A percentile compares a stretch with the other conserved stretches of the same genome.
phyloP scores from a whole-genome alignment of 2,797 vertebrate species.

The Cossypha caffra region DNA sequence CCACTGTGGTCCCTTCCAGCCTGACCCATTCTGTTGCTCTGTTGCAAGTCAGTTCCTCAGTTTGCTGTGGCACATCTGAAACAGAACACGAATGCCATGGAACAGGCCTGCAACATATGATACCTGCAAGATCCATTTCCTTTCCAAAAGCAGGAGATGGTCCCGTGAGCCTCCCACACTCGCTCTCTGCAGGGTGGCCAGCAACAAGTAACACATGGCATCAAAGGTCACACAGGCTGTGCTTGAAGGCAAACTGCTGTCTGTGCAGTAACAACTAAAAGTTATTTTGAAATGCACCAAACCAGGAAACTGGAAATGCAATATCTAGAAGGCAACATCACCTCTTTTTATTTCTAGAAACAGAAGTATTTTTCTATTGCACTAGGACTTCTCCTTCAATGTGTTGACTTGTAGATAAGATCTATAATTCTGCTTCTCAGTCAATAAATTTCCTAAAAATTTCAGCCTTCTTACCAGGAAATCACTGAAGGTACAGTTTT shows the following conservation, averaged over 20 bases:
- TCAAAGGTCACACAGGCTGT: not conserved
- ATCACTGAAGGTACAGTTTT: not conserved
- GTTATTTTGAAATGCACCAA: not conserved
- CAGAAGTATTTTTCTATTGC: not conserved
- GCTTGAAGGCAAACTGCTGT: not conserved
- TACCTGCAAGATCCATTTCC: not conserved
- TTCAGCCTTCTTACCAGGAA: not conserved
- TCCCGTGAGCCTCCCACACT: not conserved
- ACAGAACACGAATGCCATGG: accelerated
- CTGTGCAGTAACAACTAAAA: not conserved
- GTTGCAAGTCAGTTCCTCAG: not conserved
- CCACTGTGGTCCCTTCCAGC: not conserved
- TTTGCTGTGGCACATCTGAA: not conserved
- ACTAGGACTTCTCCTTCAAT: not conserved
- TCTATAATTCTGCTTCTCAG: not conserved
- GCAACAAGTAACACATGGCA: not conserved
- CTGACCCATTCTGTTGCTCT: not conserved
- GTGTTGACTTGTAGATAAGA: not conserved
- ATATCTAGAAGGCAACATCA: not conserved
- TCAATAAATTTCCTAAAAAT: not conserved
- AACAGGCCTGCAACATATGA: not conserved
- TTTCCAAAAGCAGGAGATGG: not conserved
- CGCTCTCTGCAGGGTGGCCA: not conserved
- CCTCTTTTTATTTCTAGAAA: not conserved
- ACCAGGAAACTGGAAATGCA: not conserved